These are phyloP conservation scores for Xenopus laevis DNA, from an alignment of 2,113 vertebrate genomes.

Conservation along the genomic window DNA sequence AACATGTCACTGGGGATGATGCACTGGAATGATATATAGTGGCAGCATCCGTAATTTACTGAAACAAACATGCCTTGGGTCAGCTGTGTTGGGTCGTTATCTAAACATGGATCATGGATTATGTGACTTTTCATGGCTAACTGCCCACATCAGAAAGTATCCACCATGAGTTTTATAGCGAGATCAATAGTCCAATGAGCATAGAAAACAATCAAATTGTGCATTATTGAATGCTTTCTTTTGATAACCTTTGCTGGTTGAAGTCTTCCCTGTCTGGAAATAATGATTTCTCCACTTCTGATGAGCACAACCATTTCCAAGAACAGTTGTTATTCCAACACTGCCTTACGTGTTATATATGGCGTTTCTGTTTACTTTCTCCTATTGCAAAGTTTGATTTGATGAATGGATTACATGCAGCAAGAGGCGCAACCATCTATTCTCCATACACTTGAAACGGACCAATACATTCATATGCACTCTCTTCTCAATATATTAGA, in stretches of 20 bases:
- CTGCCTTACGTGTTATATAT: too few species aligned
- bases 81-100: not conserved
- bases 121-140: slow-evolving; percentile 1
- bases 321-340: too few species aligned
- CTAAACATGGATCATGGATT: not conserved
- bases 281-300: not conserved
- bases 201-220: not conserved
- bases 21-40: not conserved
- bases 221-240: not conserved
- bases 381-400: too few species aligned
- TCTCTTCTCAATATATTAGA: too few species aligned
- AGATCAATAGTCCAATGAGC: not conserved
- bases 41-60: not conserved
- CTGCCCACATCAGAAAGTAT: not conserved
- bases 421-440: too few species aligned
- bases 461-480: too few species aligned
- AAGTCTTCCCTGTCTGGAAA: not conserved
- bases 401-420: too few species aligned
- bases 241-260: not conserved
- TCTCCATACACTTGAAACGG: too few species aligned
- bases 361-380: too few species aligned
- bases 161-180: not conserved
- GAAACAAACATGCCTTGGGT: not conserved
- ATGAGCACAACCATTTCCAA: too few species aligned
- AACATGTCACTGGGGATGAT: not conserved